Evolutionary conservation across 2,888 invertebrate species (phyloP), one percentile per base, ranked within the genome.

Genomic region (Parnassius orleans): DNA sequence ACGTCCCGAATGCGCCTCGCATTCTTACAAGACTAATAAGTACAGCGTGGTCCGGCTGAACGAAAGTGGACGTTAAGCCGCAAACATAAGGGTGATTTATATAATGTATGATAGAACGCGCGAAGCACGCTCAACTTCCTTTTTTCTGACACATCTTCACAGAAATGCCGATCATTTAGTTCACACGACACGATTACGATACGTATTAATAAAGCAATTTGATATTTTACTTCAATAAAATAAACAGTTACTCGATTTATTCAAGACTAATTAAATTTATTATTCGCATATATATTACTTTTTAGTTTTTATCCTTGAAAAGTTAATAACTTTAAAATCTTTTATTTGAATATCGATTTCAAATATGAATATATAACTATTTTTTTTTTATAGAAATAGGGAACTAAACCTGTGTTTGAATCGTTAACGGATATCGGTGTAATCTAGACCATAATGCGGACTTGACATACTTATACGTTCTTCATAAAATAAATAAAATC

Each of bases 11-110:
- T 80, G 78, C 72, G 76, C 74, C 69, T 69, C 70, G 78, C 76
- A 83, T 84, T 84, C 82, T 73, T 79, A 76, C 80, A 76, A 77
- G 78, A 70, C 75, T 84, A 81, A 83, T 84, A 82, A 80, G 75
- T 76, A 68, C 65, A 59, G 56, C 60, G 60, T 55, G 12, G 7
- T 41, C 42, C 14, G 10, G 14, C 33, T 51, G 24, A n/a, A n/a
- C 57, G 12, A 70, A 66, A 68, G 52, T 64, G 33, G 48, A 63
- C 68, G 62, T 57, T 70, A 69, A 64, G 2, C 2, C 47, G 2
- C 19, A 2, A 11, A 47, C 5, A 3, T 54, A 67, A 63, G 55
- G 50, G 60, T 2, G 59, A 59, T 58, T 60, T 61, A 51, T 44
- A 54, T 53, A 15, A 53, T 15, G 53, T 33, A 10, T 10, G 24